Evolutionary conservation across 2,888 invertebrate genomes (phyloP).

Genomic region (Tinea pellionella): DNA sequence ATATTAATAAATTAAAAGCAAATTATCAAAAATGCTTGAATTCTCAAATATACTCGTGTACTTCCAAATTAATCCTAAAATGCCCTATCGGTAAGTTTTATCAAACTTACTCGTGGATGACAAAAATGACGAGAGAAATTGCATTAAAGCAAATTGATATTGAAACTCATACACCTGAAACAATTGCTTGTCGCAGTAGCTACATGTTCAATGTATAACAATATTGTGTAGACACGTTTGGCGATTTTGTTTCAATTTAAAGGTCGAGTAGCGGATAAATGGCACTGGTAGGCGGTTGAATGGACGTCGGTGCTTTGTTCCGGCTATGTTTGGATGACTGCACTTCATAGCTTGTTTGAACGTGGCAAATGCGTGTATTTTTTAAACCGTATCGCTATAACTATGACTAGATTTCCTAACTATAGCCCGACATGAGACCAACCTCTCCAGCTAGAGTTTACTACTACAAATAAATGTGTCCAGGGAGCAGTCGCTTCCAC

Average conservation of each 20-base stretch:
- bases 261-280: constrained; percentile 48
- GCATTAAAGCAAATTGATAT: background rate
- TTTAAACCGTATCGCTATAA: background rate
- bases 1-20: too few relatives aligned
- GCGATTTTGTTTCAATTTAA: constrained; percentile 54
- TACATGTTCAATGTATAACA: background rate
- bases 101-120: too few relatives aligned
- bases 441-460: too few relatives aligned
- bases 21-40: too few relatives aligned
- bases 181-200: background rate
- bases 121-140: too few relatives aligned
- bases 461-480: too few relatives aligned
- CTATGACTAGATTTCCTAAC: background rate
- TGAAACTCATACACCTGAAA: background rate
- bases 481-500: too few relatives aligned
- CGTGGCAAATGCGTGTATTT: constrained; percentile 10
- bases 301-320: constrained; percentile 47
- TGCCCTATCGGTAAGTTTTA: too few relatives aligned
- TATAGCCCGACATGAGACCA: too few relatives aligned
- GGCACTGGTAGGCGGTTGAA: constrained; percentile 44
- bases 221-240: constrained; percentile 26
- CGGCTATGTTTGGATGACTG: constrained; percentile 42
- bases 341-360: constrained; percentile 22
- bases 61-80: too few relatives aligned
- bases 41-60: too few relatives aligned